Evolutionary conservation across 2,797 vertebrate genomes (phyloP).

Genomic region (Antennarius maculatus): DNA sequence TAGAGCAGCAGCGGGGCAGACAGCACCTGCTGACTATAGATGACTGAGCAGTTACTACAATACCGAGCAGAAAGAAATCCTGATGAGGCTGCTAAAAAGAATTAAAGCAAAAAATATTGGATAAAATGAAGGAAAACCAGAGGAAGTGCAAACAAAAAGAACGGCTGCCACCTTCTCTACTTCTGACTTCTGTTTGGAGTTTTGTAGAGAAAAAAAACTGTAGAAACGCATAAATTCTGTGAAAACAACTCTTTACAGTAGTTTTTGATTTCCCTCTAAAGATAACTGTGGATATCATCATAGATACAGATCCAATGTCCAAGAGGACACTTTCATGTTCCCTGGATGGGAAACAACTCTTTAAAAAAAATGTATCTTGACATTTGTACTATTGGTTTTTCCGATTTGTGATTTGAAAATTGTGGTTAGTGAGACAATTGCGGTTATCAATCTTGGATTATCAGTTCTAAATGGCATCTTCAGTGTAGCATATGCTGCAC

Average conservation of each 20-base stretch:
- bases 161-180: not conserved
- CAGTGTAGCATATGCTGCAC: no score
- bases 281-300: not conserved
- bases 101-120: not conserved
- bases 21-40: not conserved
- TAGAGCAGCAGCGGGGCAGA: not conserved
- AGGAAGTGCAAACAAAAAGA: not conserved
- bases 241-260: not conserved
- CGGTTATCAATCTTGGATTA: no score
- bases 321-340: not conserved
- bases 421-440: no score
- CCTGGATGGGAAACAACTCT: no score
- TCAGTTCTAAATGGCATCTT: no score
- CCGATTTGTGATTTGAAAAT: no score
- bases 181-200: not conserved
- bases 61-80: not conserved
- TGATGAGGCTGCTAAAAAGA: not conserved
- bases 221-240: no score
- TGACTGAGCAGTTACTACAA: no score
- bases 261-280: not conserved
- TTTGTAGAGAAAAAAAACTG: no score
- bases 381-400: no score
- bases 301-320: not conserved
- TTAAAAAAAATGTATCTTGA: no score
- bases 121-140: not conserved